Evolutionary conservation across 1,140 invertebrate species (phyloP).

Genomic region (Radopholus similis): DNA sequence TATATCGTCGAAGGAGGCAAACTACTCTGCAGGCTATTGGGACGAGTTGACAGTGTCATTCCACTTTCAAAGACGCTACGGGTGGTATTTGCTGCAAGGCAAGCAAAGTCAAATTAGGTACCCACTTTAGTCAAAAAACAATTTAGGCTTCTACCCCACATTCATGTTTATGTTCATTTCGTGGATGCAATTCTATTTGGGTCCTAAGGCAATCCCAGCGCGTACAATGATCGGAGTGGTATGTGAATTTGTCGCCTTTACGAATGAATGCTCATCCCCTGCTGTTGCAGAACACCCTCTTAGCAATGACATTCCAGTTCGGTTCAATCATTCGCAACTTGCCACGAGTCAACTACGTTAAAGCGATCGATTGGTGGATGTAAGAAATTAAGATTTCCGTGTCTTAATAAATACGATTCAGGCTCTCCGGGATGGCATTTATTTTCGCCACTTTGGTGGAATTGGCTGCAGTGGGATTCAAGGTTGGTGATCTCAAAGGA

Average conservation of each 20-base stretch:
- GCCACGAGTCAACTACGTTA: constrained; percentile 54
- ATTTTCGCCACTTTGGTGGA: constrained; percentile 55
- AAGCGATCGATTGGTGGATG: constrained; percentile 41
- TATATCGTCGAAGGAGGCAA: constrained; percentile 23
- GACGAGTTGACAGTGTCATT: constrained; percentile 58
- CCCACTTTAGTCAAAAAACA: background rate
- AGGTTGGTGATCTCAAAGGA: constrained; percentile 34
- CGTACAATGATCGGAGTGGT: constrained; percentile 57
- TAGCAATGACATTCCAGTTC: constrained; percentile 60
- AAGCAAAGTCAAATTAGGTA: background rate
- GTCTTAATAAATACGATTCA: background rate
- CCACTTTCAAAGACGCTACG: constrained; percentile 53
- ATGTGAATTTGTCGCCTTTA: background rate
- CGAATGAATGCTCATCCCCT: background rate
- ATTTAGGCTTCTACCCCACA: constrained; percentile 49
- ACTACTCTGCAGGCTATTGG: constrained; percentile 54
- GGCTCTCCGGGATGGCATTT: constrained; percentile 45
- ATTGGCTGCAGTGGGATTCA: constrained; percentile 48
- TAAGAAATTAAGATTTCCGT: background rate
- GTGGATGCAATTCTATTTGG: constrained; percentile 59
- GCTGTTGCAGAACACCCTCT: constrained; percentile 44
- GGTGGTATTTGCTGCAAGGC: constrained; percentile 60
- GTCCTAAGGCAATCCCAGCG: constrained; percentile 58
- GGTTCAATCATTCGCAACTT: constrained; percentile 56
- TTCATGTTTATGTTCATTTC: constrained; percentile 55